Conservation (phyloP, 2,888 invertebrate genomes). For the Aphodius sticticus region DNA sequence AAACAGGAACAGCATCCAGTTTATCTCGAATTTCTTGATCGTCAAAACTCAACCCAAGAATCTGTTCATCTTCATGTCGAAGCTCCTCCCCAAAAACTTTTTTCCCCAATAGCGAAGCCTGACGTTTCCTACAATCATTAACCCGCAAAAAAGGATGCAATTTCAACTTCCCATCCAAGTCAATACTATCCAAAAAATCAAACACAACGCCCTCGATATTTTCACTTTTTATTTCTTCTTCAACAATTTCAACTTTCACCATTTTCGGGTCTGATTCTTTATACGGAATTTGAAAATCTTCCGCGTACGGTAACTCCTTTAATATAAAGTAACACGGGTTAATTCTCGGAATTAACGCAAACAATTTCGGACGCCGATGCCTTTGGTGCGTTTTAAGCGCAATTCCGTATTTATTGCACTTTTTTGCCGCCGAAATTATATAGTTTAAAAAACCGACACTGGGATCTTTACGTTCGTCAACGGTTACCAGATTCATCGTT, state of each 20-base stretch:
- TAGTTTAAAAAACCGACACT: constrained; percentile 24
- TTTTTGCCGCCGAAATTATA: constrained; percentile 25
- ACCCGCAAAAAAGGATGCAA: constrained; percentile 30
- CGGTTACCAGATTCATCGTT: constrained; percentile 13
- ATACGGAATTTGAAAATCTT: constrained; percentile 27
- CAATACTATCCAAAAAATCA: constrained; percentile 27
- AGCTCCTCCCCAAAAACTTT: too few species aligned
- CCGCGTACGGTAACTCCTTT: constrained; percentile 30
- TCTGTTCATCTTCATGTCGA: too few species aligned
- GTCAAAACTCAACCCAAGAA: too few species aligned
- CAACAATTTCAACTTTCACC: too few species aligned
- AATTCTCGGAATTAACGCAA: constrained; percentile 29
- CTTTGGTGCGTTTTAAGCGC: constrained; percentile 31
- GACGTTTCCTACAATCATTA: constrained; percentile 24
- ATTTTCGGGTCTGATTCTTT: constrained; percentile 20
- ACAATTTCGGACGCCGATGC: constrained; percentile 29
- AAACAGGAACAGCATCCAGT: too few species aligned
- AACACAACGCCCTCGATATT: constrained; percentile 27
- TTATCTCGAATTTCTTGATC: too few species aligned
- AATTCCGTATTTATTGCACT: constrained; percentile 27
- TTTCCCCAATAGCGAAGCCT: background rate
- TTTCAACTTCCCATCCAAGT: constrained; percentile 24
- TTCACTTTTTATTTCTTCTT: too few species aligned
- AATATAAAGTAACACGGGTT: constrained; percentile 27
- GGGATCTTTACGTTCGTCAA: constrained; percentile 14